Base-by-base conservation (phyloP, 2,113 vertebrate species). In the Pagrus major region DNA sequence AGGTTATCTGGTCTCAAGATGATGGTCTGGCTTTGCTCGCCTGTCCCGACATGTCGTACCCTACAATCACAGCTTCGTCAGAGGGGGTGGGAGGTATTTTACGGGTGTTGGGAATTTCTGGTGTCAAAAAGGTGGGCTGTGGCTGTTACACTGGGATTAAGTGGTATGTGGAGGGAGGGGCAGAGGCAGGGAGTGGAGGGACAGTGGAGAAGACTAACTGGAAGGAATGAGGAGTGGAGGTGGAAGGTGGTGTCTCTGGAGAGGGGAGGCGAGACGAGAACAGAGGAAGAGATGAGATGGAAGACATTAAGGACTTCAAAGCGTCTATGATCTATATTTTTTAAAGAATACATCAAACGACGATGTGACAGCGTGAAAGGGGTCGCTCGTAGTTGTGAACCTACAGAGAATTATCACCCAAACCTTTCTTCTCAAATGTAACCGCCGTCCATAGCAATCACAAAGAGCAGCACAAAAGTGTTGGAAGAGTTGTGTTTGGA, bases 131-230 rank as follows among this genome's bases (percentile, higher is more conserved):
- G 61, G 87, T 86, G 86, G 80, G 77, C 16, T 81, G 82, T 59
- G 76, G 70, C 58, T 79, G 78, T 86, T 76, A 20, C 46, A 63
- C 56, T 71, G 76, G 74, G 82, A 72, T 89, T 80, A 87, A 89
- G 81, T 85, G 88, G 85, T 89, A 88, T 91, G 86, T 82, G 64
- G 64, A 87, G 75, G 89, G 84, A 83, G 78, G 77, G 85, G 78
- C 66, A 16, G 76, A 25, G 37, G 15, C 41, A 51, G 54, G 76
- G 67, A 80, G 84, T 74, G 84, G 64, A 74, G 33, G 63, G 81
- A 58, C 49, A 73, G 41, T 29, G 41, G 49, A 60, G 65, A 68
- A 9, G 21, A 37, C 33, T 6, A 56, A 60, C 47, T 56, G 12
- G 27, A 69, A 68, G 66, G 77, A 83, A 83, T 68, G 72, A 76